Percentiles rank a stretch among this genome's conserved stretches.
Evolutionary conservation across 2,113 vertebrate genomes (phyloP).

Genomic region (Atlantisia rogersi): DNA sequence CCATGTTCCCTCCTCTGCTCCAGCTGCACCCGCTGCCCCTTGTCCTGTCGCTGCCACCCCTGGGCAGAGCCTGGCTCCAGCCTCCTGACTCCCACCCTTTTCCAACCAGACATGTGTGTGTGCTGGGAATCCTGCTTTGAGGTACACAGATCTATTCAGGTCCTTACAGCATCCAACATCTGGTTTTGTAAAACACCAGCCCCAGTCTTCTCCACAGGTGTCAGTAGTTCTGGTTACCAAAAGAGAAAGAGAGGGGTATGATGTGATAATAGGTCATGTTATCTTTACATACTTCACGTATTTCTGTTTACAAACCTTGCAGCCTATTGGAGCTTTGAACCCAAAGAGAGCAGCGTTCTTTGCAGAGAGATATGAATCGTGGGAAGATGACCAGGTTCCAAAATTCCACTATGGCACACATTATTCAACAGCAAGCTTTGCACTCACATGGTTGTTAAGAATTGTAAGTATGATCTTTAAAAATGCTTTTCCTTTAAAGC

Average conservation of each 20-base stretch:
- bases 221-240: background rate
- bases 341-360: conserved; percentile 97
- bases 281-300: background rate
- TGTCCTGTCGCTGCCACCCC: no score
- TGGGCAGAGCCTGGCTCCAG: no score
- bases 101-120: background rate
- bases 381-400: conserved; percentile 98
- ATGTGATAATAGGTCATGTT: background rate
- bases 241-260: background rate
- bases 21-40: no score
- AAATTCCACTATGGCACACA: conserved; percentile 99
- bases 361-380: conserved; percentile 90
- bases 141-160: background rate
- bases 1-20: no score
- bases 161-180: background rate
- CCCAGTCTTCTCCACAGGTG: background rate
- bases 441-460: conserved; percentile 93
- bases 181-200: background rate
- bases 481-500: background rate
- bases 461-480: conserved; percentile 83
- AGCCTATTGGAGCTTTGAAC: conserved; percentile 97
- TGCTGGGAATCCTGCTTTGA: background rate
- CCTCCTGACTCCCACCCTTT: no score
- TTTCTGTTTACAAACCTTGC: background rate
- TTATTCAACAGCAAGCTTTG: conserved; percentile 96